Conservation (phyloP, 2,888 invertebrate species). For the Agriopis marginaria region DNA sequence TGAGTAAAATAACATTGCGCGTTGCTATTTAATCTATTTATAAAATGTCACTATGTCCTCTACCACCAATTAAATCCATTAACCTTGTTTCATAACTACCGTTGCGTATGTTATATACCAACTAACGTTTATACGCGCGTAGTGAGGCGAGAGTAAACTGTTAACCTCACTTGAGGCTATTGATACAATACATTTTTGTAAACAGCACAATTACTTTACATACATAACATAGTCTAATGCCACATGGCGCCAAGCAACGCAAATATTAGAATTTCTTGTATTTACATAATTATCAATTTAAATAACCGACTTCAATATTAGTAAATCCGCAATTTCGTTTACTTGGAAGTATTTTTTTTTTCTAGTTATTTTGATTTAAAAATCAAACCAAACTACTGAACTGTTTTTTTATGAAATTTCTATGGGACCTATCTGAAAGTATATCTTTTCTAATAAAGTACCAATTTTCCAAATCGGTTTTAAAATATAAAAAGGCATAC, state of each 20-base stretch:
- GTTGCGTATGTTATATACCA: conserved; percentile 22
- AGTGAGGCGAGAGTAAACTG: conserved; percentile 11
- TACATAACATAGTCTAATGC: not conserved
- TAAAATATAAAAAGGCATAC: too few species aligned
- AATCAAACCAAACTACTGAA: too few species aligned
- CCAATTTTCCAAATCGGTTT: too few species aligned
- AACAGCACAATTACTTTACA: conserved; percentile 8
- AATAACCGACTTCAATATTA: too few species aligned
- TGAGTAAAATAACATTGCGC: conserved; percentile 33
- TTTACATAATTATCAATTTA: too few species aligned
- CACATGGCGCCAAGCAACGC: conserved; percentile 5
- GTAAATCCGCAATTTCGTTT: too few species aligned
- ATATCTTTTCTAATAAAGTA: too few species aligned
- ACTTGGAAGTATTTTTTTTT: too few species aligned
- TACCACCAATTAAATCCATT: conserved; percentile 47
- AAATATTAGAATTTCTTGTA: conserved; percentile 15
- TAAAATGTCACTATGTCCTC: conserved; percentile 43
- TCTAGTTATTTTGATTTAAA: too few species aligned
- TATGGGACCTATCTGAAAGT: too few species aligned
- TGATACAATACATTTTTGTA: conserved; percentile 24
- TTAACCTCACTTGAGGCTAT: conserved; percentile 22
- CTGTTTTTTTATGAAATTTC: too few species aligned
- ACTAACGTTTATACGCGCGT: conserved; percentile 13
- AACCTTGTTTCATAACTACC: conserved; percentile 46
- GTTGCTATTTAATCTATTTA: conserved; percentile 26